Evolutionary conservation across 2,113 vertebrate species (phyloP).

Genomic region (Hippocampus zosterae): DNA sequence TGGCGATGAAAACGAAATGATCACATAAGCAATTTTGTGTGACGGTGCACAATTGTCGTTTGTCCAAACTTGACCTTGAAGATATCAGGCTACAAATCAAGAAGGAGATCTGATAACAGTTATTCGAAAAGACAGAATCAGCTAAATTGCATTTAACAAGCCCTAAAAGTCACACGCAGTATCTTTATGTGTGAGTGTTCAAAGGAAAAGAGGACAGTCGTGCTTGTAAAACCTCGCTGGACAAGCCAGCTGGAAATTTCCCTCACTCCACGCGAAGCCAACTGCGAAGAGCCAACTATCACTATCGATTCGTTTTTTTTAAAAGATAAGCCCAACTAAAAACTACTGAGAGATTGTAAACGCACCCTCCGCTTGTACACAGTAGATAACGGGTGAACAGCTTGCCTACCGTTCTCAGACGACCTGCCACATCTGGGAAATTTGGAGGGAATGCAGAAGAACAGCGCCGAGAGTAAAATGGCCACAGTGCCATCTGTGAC

Average conservation of each 20-base stretch:
- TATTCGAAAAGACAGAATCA: slow-evolving; percentile 40
- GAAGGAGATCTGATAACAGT: slow-evolving; percentile 27
- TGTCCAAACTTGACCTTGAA: slow-evolving; percentile 51
- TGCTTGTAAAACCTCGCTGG: slow-evolving; percentile 12
- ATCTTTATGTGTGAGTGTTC: slow-evolving; percentile 12
- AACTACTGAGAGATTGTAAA: background rate
- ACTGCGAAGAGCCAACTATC: background rate
- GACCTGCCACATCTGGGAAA: slow-evolving; percentile 30
- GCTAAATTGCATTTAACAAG: slow-evolving; percentile 23
- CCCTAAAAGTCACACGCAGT: slow-evolving; percentile 26
- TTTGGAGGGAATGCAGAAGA: slow-evolving; percentile 79
- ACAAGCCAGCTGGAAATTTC: slow-evolving; percentile 4
- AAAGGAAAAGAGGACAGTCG: slow-evolving; percentile 1
- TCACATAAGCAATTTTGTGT: slow-evolving; percentile 35
- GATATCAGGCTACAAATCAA: slow-evolving; percentile 52
- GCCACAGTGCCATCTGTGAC: slow-evolving; percentile 82
- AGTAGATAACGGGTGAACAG: background rate
- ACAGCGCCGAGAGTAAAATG: slow-evolving; percentile 72
- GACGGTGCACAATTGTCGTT: slow-evolving; percentile 17
- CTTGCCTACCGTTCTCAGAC: slow-evolving; percentile 23
- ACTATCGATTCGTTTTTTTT: background rate
- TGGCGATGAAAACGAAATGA: slow-evolving; percentile 20
- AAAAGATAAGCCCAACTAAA: background rate
- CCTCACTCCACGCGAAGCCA: background rate
- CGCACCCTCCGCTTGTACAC: background rate